These are phyloP conservation scores for Spilogale gracilis DNA, from an alignment of 2,113 vertebrate species.

Conservation along the genomic window DNA sequence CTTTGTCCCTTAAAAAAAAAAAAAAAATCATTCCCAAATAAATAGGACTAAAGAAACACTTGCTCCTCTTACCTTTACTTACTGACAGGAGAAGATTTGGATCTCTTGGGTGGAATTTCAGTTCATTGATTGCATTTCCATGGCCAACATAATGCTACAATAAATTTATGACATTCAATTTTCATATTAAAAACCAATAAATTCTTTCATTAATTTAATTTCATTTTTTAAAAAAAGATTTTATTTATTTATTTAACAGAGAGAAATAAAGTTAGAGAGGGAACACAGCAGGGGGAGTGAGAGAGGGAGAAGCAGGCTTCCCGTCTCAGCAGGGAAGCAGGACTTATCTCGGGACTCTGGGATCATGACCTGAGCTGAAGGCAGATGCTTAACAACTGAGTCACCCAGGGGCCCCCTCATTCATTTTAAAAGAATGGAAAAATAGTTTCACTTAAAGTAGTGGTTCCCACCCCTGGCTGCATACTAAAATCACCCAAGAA, in stretches of 20 bases:
- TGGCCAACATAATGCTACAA: slow-evolving; percentile 98
- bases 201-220: neutral
- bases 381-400: too few species aligned
- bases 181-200: slow-evolving; percentile 68
- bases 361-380: too few species aligned
- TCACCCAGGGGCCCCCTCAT: neutral
- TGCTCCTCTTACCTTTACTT: slow-evolving; percentile 95
- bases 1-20: neutral
- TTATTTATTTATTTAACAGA: too few species aligned
- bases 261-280: too few species aligned
- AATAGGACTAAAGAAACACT: neutral
- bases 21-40: slow-evolving; percentile 39
- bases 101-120: slow-evolving; percentile 99
- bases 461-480: neutral
- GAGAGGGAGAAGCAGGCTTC: too few species aligned
- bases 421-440: slow-evolving; percentile 40
- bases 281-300: too few species aligned
- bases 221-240: too few species aligned
- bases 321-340: too few species aligned
- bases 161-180: slow-evolving; percentile 81
- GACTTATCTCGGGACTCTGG: too few species aligned
- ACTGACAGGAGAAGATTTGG: slow-evolving; percentile 98
- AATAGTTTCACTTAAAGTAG: neutral
- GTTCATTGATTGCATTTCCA: slow-evolving; percentile 98
- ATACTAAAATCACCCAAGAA: slow-evolving; percentile 10